These are phyloP conservation scores for Poecilobothrus nobilitatus DNA, from an alignment of 2,888 invertebrate species.

Conservation along the genomic window DNA sequence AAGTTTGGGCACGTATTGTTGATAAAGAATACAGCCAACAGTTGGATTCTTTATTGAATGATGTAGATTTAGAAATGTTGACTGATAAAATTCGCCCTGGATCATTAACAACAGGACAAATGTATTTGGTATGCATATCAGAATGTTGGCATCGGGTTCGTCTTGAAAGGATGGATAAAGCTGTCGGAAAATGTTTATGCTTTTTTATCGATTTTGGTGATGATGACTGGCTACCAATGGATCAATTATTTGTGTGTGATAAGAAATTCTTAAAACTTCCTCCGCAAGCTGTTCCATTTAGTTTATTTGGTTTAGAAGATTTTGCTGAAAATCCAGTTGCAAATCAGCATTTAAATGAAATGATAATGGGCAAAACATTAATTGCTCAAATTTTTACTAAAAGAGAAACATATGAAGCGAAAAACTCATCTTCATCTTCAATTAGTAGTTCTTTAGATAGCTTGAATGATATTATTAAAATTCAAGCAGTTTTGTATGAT, in stretches of 20 bases:
- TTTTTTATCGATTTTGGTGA: slow-evolving; percentile 72
- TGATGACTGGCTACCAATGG: slow-evolving; percentile 49
- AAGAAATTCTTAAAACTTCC: slow-evolving; percentile 57
- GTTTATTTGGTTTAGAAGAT: slow-evolving; percentile 62
- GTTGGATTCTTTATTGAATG: slow-evolving; percentile 47
- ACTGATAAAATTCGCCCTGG: slow-evolving; percentile 29
- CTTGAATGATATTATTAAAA: slow-evolving; percentile 36
- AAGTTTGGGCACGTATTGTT: slow-evolving; percentile 60
- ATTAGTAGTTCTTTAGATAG: background rate
- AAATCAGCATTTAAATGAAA: slow-evolving; percentile 36
- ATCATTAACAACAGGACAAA: slow-evolving; percentile 30
- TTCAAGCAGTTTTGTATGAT: slow-evolving; percentile 56
- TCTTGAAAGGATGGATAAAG: slow-evolving; percentile 45
- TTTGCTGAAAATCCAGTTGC: slow-evolving; percentile 44
- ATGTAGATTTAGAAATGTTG: slow-evolving; percentile 46
- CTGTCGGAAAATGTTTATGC: slow-evolving; percentile 46
- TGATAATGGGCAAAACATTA: slow-evolving; percentile 49
- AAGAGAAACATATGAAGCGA: slow-evolving; percentile 29
- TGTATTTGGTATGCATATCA: slow-evolving; percentile 42
- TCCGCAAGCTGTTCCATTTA: slow-evolving; percentile 64
- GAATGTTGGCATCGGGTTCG: slow-evolving; percentile 53
- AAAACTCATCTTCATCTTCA: slow-evolving; percentile 17
- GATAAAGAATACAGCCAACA: slow-evolving; percentile 54
- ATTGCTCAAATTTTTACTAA: slow-evolving; percentile 49
- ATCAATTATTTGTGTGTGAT: slow-evolving; percentile 53